Percentiles rank a stretch among this genome's conserved stretches.
These are phyloP conservation scores for Delphinapterus leucas DNA, from an alignment of 2,113 vertebrate genomes.

Conservation along the genomic window DNA sequence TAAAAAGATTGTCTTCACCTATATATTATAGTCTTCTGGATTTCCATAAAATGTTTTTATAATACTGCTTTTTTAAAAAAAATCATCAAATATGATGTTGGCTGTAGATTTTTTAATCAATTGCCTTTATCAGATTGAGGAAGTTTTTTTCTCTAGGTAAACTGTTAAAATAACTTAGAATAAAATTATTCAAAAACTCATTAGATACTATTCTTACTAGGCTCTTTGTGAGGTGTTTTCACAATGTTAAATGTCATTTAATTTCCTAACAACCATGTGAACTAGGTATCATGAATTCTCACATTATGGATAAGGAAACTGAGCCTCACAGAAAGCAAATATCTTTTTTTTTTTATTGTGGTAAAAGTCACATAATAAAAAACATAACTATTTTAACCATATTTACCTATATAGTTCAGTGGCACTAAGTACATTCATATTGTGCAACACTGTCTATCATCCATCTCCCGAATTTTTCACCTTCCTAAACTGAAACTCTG, in stretches of 20 bases:
- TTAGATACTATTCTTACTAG: not conserved
- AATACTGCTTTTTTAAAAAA: not conserved
- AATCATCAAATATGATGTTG: not conserved
- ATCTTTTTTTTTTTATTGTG: too few species aligned
- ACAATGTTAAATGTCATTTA: not conserved
- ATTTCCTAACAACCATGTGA: not conserved
- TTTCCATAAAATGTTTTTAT: not conserved
- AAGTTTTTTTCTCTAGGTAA: not conserved
- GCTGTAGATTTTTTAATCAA: not conserved
- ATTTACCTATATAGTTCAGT: too few species aligned
- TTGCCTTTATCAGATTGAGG: not conserved
- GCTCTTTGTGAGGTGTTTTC: not conserved
- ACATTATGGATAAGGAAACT: not conserved
- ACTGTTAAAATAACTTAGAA: not conserved
- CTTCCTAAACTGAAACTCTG: too few species aligned
- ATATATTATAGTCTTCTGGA: not conserved
- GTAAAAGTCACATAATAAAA: too few species aligned
- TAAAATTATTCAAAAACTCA: not conserved
- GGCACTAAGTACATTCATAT: too few species aligned
- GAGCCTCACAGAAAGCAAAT: not conserved
- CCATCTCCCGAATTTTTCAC: too few species aligned
- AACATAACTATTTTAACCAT: too few species aligned
- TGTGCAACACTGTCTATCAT: too few species aligned
- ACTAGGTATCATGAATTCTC: not conserved
- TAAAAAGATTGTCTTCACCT: not conserved